These are phyloP conservation scores for Melikaiella ostensackeni DNA, from an alignment of 2,888 invertebrate species.

Conservation along the genomic window DNA sequence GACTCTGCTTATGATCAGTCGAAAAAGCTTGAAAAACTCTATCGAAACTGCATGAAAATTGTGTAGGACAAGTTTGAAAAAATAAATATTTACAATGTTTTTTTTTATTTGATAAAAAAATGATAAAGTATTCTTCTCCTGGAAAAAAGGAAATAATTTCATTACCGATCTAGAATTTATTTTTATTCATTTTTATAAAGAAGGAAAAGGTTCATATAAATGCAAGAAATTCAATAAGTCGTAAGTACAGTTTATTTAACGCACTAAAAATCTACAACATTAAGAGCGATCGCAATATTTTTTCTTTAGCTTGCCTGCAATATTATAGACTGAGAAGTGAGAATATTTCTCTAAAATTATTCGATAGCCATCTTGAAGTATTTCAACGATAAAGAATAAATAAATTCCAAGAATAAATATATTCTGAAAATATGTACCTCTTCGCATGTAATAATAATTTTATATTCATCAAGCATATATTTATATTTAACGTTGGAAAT, in stretches of 20 bases:
- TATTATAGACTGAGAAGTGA: background rate
- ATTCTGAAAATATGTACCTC: background rate
- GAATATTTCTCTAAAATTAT: background rate
- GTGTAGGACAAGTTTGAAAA: too few relatives aligned
- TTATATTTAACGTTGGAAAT: background rate
- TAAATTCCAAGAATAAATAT: background rate
- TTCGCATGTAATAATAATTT: background rate
- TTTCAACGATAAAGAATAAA: background rate
- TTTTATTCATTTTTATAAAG: background rate
- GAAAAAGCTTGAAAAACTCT: too few relatives aligned
- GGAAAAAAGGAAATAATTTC: too few relatives aligned
- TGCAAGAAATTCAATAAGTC: background rate
- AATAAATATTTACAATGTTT: too few relatives aligned
- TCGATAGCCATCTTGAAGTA: background rate
- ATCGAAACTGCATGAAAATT: too few relatives aligned
- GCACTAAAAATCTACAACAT: background rate
- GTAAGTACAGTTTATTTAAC: slow-evolving; percentile 2
- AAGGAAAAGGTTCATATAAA: background rate
- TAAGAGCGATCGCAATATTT: background rate
- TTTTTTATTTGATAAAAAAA: too few relatives aligned
- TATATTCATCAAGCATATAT: background rate
- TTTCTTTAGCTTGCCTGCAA: background rate
- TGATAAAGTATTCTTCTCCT: too few relatives aligned
- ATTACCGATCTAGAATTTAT: background rate
- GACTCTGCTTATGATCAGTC: too few relatives aligned